Evolutionary conservation across 2,888 invertebrate species (phyloP), one percentile per base, ranked within the genome.

Genomic region (Rhingia rostrata): DNA sequence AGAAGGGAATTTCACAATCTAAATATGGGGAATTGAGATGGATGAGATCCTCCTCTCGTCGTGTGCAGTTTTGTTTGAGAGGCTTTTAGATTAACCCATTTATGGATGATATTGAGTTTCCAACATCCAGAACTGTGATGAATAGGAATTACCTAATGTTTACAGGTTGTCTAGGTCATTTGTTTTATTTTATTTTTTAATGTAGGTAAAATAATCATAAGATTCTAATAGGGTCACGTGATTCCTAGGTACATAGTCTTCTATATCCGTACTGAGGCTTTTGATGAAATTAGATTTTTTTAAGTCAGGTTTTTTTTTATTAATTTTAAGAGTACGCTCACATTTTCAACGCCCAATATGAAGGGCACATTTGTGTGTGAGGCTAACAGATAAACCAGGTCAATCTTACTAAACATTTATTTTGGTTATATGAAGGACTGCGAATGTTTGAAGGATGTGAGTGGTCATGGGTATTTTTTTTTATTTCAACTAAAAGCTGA

Each of bases 1-100:
- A 43, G 61, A 77, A 66, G 63, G 73, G 63, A 79, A 74, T 79
- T 84, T 84, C 79, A 74, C 73, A 84, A 84, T 74, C 64, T 41
- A 30, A 61, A 61, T 66, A 58, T 51, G 14, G 22, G 33, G 30
- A 35, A 53, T 41, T 4, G 33, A 51, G 37, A 41, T 49, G 56
- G 51, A 54, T 53, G 54, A 41, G 56, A 47, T 69, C 45, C 54
- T 45, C 14, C 47, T 56, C 7, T 14, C 10, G 22, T 22, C 22
- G 22, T 22, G 7, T 47, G 47, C 47, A 47, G 47, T 49, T 47
- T 22, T 37, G 9, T 39, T 30, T 39, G 32, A 45, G 60, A 41
- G n/a, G 12, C 22, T 39, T 66, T 14, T 66, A 47, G 56, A 58
- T 45, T 69, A 37, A 47, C 82, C 22, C 22, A 22, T 22, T 81